A percentile compares a stretch with the other conserved stretches of the same genome.
Conservation (phyloP, 2,888 invertebrate species). For the Acheta domesticus region DNA sequence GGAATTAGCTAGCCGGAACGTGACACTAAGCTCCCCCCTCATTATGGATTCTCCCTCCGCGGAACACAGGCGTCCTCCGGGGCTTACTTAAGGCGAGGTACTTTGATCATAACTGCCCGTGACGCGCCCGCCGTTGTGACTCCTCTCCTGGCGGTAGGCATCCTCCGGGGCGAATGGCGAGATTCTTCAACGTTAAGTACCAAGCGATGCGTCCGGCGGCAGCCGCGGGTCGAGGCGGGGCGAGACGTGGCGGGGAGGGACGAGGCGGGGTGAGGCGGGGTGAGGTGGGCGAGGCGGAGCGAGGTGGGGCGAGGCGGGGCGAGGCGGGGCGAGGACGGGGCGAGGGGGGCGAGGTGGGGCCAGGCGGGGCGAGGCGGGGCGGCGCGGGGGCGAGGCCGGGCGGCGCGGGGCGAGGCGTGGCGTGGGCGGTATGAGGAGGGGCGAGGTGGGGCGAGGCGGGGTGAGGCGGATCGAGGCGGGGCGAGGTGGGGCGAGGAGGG, state of each 20-base stretch:
- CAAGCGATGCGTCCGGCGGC: neutral
- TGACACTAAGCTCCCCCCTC: too few species aligned
- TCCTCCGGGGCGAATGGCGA: too few species aligned
- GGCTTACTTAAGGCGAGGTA: too few species aligned
- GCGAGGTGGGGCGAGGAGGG: neutral
- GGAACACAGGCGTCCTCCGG: too few species aligned
- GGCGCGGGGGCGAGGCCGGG: neutral
- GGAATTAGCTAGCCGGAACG: too few species aligned
- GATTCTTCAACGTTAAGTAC: too few species aligned
- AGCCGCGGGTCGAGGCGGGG: neutral
- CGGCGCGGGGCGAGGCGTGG: neutral
- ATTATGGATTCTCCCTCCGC: too few species aligned
- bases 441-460: neutral
- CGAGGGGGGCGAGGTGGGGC: neutral
- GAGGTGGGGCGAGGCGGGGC: neutral
- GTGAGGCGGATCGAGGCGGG: neutral
- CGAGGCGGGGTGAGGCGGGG: neutral
- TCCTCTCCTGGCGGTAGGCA: too few species aligned
- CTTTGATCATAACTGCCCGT: too few species aligned
- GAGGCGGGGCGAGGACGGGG: neutral
- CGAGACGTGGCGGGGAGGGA: neutral
- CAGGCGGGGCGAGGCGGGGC: neutral
- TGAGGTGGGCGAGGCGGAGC: neutral
- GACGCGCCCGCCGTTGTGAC: too few species aligned
- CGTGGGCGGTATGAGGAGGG: neutral